These are phyloP conservation scores for Pantherophis alleghaniensis DNA, from an alignment of 2,797 vertebrate species.

Conservation along the genomic window DNA sequence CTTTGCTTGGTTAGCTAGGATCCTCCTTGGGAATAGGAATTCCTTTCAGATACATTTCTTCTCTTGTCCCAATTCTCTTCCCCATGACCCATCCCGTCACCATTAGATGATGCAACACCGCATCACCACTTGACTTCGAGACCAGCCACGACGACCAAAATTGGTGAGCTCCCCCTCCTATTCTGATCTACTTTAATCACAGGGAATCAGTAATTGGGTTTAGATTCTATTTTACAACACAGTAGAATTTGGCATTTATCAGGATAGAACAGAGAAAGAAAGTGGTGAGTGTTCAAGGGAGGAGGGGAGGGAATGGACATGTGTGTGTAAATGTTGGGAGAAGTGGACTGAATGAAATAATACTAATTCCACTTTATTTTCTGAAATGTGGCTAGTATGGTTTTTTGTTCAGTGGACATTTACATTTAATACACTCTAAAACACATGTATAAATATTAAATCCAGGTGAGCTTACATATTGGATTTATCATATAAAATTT, in stretches of 20 bases:
- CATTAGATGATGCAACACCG: slow-evolving; percentile 73
- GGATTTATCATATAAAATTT: not conserved
- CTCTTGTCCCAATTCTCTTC: slow-evolving; percentile 71
- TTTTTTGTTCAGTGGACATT: slow-evolving; percentile 47
- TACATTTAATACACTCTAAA: slow-evolving; percentile 20
- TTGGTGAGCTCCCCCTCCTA: slow-evolving; percentile 67
- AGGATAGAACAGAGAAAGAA: slow-evolving; percentile 44
- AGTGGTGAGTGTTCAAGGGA: slow-evolving; percentile 41
- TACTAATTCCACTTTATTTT: slow-evolving; percentile 32
- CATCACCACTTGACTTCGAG: slow-evolving; percentile 72
- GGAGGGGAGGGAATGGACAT: slow-evolving; percentile 17
- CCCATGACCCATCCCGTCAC: slow-evolving; percentile 67
- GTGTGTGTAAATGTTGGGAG: slow-evolving; percentile 11
- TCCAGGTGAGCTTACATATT: slow-evolving; percentile 7
- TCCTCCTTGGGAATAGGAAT: slow-evolving; percentile 57
- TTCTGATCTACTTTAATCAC: slow-evolving; percentile 64
- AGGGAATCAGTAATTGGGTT: slow-evolving; percentile 44
- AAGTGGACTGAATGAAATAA: slow-evolving; percentile 11
- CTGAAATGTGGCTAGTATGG: slow-evolving; percentile 26
- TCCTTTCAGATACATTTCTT: slow-evolving; percentile 72
- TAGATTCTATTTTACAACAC: slow-evolving; percentile 33
- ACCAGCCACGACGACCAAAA: slow-evolving; percentile 71
- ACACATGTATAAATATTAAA: slow-evolving; percentile 13
- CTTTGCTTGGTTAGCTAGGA: slow-evolving; percentile 54
- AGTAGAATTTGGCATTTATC: slow-evolving; percentile 33